These are phyloP conservation scores for Chrysolina haemoptera DNA, from an alignment of 2,888 invertebrate species.

Conservation along the genomic window DNA sequence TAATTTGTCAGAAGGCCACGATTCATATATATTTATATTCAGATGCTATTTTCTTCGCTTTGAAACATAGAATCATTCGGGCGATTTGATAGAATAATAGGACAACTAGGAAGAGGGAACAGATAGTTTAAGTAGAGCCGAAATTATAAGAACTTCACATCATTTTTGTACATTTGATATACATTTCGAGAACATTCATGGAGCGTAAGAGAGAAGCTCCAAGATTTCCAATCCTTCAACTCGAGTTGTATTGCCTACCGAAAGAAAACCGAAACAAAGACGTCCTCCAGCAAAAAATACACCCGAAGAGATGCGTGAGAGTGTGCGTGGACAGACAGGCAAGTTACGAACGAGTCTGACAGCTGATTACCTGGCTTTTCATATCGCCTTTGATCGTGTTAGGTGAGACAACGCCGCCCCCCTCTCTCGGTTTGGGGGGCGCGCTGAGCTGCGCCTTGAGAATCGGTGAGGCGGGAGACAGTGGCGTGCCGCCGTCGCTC, in stretches of 20 bases:
- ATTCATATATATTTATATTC: too few relatives aligned
- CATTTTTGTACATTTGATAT: too few relatives aligned
- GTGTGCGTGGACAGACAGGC: slow-evolving; percentile 6
- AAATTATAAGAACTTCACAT: too few relatives aligned
- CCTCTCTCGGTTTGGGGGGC: slow-evolving; percentile 71
- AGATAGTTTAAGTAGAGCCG: too few relatives aligned
- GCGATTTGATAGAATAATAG: too few relatives aligned
- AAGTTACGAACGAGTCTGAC: neutral
- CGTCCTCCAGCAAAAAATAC: neutral
- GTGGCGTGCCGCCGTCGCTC: slow-evolving; percentile 54
- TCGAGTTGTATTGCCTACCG: slow-evolving; percentile 15
- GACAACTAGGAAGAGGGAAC: too few relatives aligned
- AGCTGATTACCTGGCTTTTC: slow-evolving; percentile 74
- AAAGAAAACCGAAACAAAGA: slow-evolving; percentile 9
- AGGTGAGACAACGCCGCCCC: slow-evolving; percentile 64
- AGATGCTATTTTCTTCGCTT: too few relatives aligned
- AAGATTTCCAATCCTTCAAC: neutral
- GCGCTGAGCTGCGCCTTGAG: slow-evolving; percentile 88
- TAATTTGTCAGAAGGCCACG: too few relatives aligned
- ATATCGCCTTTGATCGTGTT: slow-evolving; percentile 66
- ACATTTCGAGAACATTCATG: too few relatives aligned
- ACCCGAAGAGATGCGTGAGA: neutral
- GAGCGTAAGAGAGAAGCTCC: too few relatives aligned
- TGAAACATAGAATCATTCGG: too few relatives aligned
- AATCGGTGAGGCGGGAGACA: slow-evolving; percentile 83